Percentiles rank a stretch among this genome's conserved stretches.
Evolutionary conservation across 2,888 invertebrate species (phyloP).

Genomic region (Meiosimyza platycephala): DNA sequence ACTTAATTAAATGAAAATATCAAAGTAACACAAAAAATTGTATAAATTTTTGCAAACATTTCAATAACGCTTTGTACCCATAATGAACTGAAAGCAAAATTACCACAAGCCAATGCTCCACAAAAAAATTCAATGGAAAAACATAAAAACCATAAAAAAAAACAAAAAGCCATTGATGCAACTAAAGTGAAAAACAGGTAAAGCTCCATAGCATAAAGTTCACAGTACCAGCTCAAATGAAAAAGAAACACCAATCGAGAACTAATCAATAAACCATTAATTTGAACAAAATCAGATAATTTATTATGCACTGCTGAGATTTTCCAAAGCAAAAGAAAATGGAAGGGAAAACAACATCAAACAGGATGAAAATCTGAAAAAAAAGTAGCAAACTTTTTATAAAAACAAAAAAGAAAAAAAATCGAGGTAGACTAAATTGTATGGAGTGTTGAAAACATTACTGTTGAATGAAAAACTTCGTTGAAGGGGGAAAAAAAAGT

Average conservation of each 20-base stretch:
- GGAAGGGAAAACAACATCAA: background rate
- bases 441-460: slow-evolving; percentile 15
- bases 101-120: too few relatives aligned
- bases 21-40: too few relatives aligned
- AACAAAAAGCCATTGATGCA: too few relatives aligned
- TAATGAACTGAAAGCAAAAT: too few relatives aligned
- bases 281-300: slow-evolving; percentile 43
- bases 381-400: background rate
- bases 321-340: slow-evolving; percentile 17
- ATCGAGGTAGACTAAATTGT: background rate
- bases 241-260: slow-evolving; percentile 2
- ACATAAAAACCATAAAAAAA: too few relatives aligned
- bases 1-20: too few relatives aligned
- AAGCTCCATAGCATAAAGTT: too few relatives aligned
- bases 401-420: background rate
- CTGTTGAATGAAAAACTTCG: background rate
- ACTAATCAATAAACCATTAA: slow-evolving; percentile 50
- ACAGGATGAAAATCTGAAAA: background rate
- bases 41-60: too few relatives aligned
- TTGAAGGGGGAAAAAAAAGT: background rate
- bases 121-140: too few relatives aligned
- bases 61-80: too few relatives aligned
- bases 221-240: too few relatives aligned
- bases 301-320: slow-evolving; percentile 38
- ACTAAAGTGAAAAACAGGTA: too few relatives aligned